Evolutionary conservation across 2,888 invertebrate species (phyloP).

Genomic region (Xanthostigma xanthostigma): DNA sequence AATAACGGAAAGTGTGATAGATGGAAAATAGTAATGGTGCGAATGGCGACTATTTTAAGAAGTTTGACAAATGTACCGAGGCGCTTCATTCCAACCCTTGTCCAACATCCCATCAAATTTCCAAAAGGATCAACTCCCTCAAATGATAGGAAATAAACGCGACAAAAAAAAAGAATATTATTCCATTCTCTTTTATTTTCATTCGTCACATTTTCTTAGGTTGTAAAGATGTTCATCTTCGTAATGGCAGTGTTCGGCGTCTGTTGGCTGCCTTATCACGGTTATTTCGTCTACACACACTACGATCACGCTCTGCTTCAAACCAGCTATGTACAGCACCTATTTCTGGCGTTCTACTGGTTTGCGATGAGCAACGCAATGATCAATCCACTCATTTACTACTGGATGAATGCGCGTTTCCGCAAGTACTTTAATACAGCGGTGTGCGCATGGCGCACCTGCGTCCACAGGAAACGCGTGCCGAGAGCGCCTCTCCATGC

Average conservation of each 20-base stretch:
- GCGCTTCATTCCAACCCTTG: too few species aligned
- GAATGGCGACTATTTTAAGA: too few species aligned
- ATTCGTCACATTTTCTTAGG: conserved; percentile 33
- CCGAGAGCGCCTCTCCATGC: conserved; percentile 1
- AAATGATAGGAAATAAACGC: too few species aligned
- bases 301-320: conserved; percentile 49
- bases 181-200: too few species aligned
- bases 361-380: conserved; percentile 86
- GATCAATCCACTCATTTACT: conserved; percentile 86
- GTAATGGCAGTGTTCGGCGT: conserved; percentile 74
- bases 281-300: conserved; percentile 71
- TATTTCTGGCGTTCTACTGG: conserved; percentile 78
- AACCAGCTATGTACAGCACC: conserved; percentile 62
- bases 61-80: too few species aligned
- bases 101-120: too few species aligned
- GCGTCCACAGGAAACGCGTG: conserved; percentile 2
- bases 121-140: too few species aligned
- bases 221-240: conserved; percentile 80
- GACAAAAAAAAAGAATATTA: too few species aligned
- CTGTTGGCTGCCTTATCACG: conserved; percentile 81
- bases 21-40: too few species aligned
- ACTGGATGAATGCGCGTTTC: conserved; percentile 83
- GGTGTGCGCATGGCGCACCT: conserved; percentile 44
- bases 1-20: too few species aligned
- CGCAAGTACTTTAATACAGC: conserved; percentile 54